These are phyloP conservation scores for Armadillidium nasatum DNA, from an alignment of 1,140 invertebrate genomes.

Conservation along the genomic window DNA sequence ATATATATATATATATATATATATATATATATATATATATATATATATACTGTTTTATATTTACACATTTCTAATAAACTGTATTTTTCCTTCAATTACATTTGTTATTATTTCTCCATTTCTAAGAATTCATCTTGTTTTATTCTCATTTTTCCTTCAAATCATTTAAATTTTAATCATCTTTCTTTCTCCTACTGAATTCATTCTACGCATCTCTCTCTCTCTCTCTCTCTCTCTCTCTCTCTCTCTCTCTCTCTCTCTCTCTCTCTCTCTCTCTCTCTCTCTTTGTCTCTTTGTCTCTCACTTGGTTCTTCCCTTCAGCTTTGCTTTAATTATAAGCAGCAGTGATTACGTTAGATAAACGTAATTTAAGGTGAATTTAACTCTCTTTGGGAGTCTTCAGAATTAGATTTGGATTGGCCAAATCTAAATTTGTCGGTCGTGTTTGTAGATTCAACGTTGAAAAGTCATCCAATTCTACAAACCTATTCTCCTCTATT, in stretches of 20 bases:
- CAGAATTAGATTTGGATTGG: slow-evolving; percentile 10
- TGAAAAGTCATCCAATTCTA: slow-evolving; percentile 3
- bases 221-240: background rate
- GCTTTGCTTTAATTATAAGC: slow-evolving; percentile 6
- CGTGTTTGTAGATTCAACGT: slow-evolving; percentile 6
- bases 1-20: no score
- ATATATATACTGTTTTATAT: no score
- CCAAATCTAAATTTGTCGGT: slow-evolving; percentile 1
- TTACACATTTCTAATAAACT: no score
- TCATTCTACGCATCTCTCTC: background rate
- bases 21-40: no score
- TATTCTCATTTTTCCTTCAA: no score
- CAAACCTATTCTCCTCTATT: background rate
- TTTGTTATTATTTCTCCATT: no score
- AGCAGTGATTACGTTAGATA: slow-evolving; percentile 10
- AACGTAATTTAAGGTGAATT: slow-evolving; percentile 3
- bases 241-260: background rate
- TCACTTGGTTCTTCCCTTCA: background rate
- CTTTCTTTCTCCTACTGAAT: background rate
- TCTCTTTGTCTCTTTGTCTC: background rate
- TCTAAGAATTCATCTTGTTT: no score
- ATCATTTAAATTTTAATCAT: no score
- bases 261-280: slow-evolving; percentile 1
- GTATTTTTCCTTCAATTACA: no score
- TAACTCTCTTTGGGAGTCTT: background rate